A percentile compares a stretch with the other conserved stretches of the same genome.
Conservation (phyloP, 2,888 invertebrate species). For the Colostygia pectinataria region DNA sequence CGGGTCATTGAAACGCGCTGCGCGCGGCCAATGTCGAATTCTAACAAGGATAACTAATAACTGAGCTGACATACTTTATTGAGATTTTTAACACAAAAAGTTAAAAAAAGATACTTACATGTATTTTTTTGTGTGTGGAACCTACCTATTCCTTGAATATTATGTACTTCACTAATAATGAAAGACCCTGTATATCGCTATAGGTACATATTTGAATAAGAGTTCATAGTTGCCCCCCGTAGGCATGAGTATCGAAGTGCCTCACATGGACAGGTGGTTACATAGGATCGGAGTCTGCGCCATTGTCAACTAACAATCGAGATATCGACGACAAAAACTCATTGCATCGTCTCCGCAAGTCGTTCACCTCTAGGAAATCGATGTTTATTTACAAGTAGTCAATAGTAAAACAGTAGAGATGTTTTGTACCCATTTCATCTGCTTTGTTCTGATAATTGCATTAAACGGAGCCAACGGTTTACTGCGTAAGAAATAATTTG, state of each 20-base stretch:
- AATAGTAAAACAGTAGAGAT: slow-evolving; percentile 31
- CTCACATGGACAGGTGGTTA: slow-evolving; percentile 32
- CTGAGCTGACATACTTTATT: no score
- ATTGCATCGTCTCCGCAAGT: slow-evolving; percentile 41
- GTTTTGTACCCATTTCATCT: slow-evolving; percentile 37
- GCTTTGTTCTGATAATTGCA: slow-evolving; percentile 33
- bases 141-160: no score
- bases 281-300: slow-evolving; percentile 42
- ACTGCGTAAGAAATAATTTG: slow-evolving; percentile 9
- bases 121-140: no score
- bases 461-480: slow-evolving; percentile 10
- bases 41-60: no score
- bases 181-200: no score
- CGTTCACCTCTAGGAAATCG: slow-evolving; percentile 64
- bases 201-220: no score
- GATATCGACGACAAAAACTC: slow-evolving; percentile 52
- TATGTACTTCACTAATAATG: no score
- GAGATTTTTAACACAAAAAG: no score
- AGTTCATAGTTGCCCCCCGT: no score
- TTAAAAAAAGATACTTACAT: no score
- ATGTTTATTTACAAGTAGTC: slow-evolving; percentile 45
- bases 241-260: slow-evolving; percentile 20
- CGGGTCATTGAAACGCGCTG: no score
- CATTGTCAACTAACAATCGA: slow-evolving; percentile 55
- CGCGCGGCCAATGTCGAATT: no score